Percentiles rank a stretch among this genome's conserved stretches.
phyloP scores from a whole-genome alignment of 2,113 vertebrate species.

The Chaetodon trifascialis region DNA sequence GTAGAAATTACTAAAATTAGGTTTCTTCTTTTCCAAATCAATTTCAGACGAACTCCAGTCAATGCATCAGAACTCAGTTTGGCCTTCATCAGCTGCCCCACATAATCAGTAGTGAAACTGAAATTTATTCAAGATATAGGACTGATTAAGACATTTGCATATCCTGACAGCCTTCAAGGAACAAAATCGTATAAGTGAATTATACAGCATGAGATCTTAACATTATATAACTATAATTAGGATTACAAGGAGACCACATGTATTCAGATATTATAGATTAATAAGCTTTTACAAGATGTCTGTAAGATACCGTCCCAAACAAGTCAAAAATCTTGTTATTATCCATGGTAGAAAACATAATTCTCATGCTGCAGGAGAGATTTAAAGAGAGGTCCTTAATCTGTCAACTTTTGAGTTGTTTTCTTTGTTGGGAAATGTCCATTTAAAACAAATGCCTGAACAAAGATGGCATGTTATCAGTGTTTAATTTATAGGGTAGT shows the following conservation, averaged over 20 bases:
- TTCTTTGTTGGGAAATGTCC: neutral
- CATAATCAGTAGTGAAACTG: neutral
- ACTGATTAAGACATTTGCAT: neutral
- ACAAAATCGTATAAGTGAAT: neutral
- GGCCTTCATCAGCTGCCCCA: neutral
- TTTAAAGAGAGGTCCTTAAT: neutral
- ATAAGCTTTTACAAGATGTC: neutral
- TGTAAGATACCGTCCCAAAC: neutral
- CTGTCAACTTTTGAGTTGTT: neutral
- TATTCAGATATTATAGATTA: neutral
- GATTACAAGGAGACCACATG: neutral
- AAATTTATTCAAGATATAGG: neutral
- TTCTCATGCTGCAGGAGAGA: neutral
- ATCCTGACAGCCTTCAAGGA: neutral
- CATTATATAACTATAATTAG: neutral
- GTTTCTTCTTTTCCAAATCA: neutral
- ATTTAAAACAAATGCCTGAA: neutral
- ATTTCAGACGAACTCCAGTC: neutral
- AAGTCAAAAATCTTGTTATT: neutral
- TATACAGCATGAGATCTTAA: neutral
- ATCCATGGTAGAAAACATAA: neutral
- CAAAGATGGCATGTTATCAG: neutral
- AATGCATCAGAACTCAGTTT: neutral
- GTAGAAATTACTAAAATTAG: neutral
- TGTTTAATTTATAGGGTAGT: neutral